Evolutionary conservation across 2,113 vertebrate genomes (phyloP), one percentile per base, ranked within the genome.

Genomic region (Alaudala cheleensis): DNA sequence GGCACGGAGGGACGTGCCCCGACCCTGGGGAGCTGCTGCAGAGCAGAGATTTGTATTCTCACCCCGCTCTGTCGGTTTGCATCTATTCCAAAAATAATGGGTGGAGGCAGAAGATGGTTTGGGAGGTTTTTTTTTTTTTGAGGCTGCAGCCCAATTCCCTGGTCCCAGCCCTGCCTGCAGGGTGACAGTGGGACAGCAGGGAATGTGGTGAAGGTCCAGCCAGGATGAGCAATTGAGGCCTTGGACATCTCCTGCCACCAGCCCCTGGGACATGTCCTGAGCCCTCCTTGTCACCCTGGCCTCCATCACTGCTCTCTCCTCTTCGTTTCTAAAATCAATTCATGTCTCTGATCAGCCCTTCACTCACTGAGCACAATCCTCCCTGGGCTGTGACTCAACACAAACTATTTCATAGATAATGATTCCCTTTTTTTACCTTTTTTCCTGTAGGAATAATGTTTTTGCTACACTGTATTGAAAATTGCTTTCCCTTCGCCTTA

Each of bases 401-500:
- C 5, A 5, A 88, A 89, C 90, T 83, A 67, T 92, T 97, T 92
- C 56, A 40, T 88, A 92, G 92, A 86, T 93, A 93, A 88, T 83
- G 85, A 86, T 94, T 86, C 64, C 74, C 81, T 50, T 73, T 66
- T 62, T 78, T 69, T 34, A 17, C 17, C 15, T 69, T 92, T 91
- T 91, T 81, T 79, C 94, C 79, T 93, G 67, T 86, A 93, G 87
- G 90, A 90, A 93, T 93, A 88, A 88, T 62, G 76, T 93, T 96
- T 96, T 95, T 2, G 5, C 85, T 94, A 67, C 34, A 28, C 71
- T 58, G 31, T 73, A 45, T 33, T 44, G 90, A 77, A 94, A 95
- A 96, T 90, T 94, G 71, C 88, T 91, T 93, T 95, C 40, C 40
- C n/a, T 86, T 87, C 88, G 94, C 72, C 92, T 95, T 86, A 77